phyloP scores from a whole-genome alignment of 2,888 invertebrate genomes.

The Netelia inedita region DNA sequence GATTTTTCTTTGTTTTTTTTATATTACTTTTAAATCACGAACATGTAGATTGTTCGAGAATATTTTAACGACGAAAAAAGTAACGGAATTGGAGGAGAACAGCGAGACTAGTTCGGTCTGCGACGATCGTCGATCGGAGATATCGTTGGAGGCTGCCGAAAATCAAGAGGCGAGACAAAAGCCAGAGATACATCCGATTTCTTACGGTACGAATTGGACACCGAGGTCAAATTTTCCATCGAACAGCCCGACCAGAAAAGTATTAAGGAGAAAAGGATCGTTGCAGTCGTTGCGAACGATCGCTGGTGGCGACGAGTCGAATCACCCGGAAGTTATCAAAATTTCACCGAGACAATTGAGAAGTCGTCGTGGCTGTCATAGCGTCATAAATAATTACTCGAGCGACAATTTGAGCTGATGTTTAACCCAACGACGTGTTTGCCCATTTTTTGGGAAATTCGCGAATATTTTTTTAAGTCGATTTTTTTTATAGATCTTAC shows the following conservation, averaged over 20 bases:
- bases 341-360: slow-evolving; percentile 72
- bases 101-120: slow-evolving; percentile 74
- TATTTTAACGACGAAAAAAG: slow-evolving; percentile 51
- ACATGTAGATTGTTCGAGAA: slow-evolving; percentile 44
- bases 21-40: neutral
- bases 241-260: slow-evolving; percentile 59
- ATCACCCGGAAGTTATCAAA: slow-evolving; percentile 65
- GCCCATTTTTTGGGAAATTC: neutral
- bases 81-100: slow-evolving; percentile 66
- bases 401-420: slow-evolving; percentile 79
- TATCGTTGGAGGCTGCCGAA: slow-evolving; percentile 70
- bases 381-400: slow-evolving; percentile 75
- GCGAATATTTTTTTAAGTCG: neutral
- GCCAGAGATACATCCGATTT: slow-evolving; percentile 73
- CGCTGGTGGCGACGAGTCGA: slow-evolving; percentile 67
- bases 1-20: neutral
- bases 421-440: slow-evolving; percentile 62
- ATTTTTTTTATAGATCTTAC: slow-evolving; percentile 17
- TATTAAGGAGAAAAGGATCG: slow-evolving; percentile 73
- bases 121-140: slow-evolving; percentile 76
- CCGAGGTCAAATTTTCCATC: slow-evolving; percentile 73
- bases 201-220: slow-evolving; percentile 78
- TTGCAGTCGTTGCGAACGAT: slow-evolving; percentile 74
- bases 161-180: slow-evolving; percentile 29
- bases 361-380: slow-evolving; percentile 77